Conservation (phyloP, 2,888 invertebrate genomes). For the Lathronympha strigana region DNA sequence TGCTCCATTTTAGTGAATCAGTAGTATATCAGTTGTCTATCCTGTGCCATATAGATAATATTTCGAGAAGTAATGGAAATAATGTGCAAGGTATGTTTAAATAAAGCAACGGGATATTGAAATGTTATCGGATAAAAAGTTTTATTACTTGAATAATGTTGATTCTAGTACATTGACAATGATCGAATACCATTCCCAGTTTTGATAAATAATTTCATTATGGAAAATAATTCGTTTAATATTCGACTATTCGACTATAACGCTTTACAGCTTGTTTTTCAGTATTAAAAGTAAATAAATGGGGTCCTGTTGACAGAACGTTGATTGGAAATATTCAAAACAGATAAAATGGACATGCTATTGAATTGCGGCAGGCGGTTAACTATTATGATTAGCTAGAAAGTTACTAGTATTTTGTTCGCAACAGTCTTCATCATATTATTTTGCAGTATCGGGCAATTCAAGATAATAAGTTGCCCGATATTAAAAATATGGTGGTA, state of each 20-base stretch:
- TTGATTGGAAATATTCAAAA: slow-evolving; percentile 22
- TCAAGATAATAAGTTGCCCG: too few species aligned
- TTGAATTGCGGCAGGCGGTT: slow-evolving; percentile 21
- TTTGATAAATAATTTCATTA: background rate
- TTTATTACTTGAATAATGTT: too few species aligned
- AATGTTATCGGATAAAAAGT: too few species aligned
- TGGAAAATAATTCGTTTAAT: background rate
- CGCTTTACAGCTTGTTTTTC: background rate
- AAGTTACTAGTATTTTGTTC: background rate
- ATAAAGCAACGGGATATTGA: too few species aligned
- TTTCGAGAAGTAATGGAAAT: too few species aligned
- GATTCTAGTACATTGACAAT: too few species aligned
- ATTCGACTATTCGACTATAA: background rate
- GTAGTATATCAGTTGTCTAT: too few species aligned
- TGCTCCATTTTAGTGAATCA: background rate
- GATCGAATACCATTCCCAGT: background rate
- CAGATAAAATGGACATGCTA: slow-evolving; percentile 25
- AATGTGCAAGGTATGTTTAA: too few species aligned
- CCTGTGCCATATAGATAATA: too few species aligned
- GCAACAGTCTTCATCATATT: slow-evolving; percentile 3
- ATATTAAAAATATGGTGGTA: too few species aligned
- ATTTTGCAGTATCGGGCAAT: background rate
- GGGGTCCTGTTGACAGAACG: slow-evolving; percentile 18
- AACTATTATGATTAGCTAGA: slow-evolving; percentile 22
- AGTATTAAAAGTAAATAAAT: background rate